Evolutionary conservation across 1,140 invertebrate species (phyloP), one percentile per base, ranked within the genome.

Genomic region (Tetraneura akinire): DNA sequence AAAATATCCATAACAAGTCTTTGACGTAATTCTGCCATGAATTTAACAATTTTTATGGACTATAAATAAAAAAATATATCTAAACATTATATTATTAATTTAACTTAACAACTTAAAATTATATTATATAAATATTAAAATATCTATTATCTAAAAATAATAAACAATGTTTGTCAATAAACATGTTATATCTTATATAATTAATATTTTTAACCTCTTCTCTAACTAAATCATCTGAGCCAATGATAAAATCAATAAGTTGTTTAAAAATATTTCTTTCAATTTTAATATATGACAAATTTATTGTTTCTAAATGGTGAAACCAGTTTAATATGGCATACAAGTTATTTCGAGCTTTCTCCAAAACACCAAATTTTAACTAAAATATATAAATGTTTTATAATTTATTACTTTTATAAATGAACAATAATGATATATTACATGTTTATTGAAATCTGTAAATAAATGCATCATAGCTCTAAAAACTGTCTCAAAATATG

Each of bases 381-480:
- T 78, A 78, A 62, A 78, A 78, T 47, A 47, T 3, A 76, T 14
- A 26, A 62, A 29, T 21, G 0, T 45, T 18, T 45, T 47, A 47
- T 11, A 26, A 45, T 47, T 37, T 37, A 37, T 37, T 53, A 62
- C 13, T 5, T 23, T 29, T 23, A 10, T 4, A 78, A 26, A 57
- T 23, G 37, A 42, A 37, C 55, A 37, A 51, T 51, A 37, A 29
- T 1, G 1, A 18, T 42, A n/a, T 42, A 60, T 14, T 78, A 78
- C 74, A 21, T 78, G 55, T 60, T 4, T 21, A 23, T 62, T 60
- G 0, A 18, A 62, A 57, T 78, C 74, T 4, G 57, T 23, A 62
- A 78, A 78, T 26, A 78, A 26, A 26, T 62, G 62, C 55, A 78
- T 11, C 16, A 1, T 78, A 32, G 74, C 74, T 78, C 49, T 78